phyloP scores from a whole-genome alignment of 2,113 vertebrate species.

The cattle (Bos taurus) region ARS-UCD2.0 NC_037328.1:136720501-136721000 shows the following conservation, averaged over 20 bases:
- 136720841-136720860: slow-evolving; percentile 17
- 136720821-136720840: slow-evolving; percentile 1
- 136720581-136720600: background rate
- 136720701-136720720: background rate
- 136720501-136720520: background rate
- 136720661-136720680: background rate
- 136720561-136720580: background rate
- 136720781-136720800: background rate
- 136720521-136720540: background rate
- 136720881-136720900: background rate
- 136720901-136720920: background rate
- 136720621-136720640: background rate
- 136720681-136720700: background rate
- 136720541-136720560: background rate
- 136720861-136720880: background rate
- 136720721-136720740: background rate
- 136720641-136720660: background rate
- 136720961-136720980: background rate
- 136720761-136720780: background rate
- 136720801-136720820: background rate
- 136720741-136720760: background rate
- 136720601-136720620: background rate
- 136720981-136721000: slow-evolving; percentile 26
- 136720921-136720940: background rate
- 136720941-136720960: background rate